phyloP scores from a whole-genome alignment of 2,888 invertebrate genomes.

The Caenorhabditis parvicauda region DNA sequence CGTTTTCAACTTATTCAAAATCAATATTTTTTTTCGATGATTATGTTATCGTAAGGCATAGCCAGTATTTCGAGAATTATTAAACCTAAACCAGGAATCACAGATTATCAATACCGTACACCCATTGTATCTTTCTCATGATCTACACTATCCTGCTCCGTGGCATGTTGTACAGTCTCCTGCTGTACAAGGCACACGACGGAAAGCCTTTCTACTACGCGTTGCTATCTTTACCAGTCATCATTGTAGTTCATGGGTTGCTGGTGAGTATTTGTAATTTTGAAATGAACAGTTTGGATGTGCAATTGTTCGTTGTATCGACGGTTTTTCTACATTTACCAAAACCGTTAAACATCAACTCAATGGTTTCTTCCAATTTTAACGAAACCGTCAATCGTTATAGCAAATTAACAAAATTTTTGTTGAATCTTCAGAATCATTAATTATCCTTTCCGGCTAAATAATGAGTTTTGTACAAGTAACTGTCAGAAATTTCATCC shows the following conservation, averaged over 20 bases:
- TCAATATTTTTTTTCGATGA: too few species aligned
- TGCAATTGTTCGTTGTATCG: neutral
- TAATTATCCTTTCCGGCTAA: too few species aligned
- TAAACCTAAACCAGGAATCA: neutral
- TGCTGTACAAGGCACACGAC: constrained; percentile 24
- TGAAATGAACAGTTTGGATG: too few species aligned
- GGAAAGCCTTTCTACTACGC: constrained; percentile 46
- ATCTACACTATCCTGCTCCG: constrained; percentile 41
- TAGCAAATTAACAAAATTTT: neutral
- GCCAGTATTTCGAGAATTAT: too few species aligned
- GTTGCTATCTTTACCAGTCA: constrained; percentile 48
- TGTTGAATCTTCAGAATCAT: too few species aligned
- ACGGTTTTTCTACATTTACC: neutral
- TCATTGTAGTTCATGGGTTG: constrained; percentile 42
- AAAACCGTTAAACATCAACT: neutral
- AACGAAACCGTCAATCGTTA: neutral
- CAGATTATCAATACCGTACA: constrained; percentile 48
- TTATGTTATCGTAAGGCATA: too few species aligned
- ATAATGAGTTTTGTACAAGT: too few species aligned
- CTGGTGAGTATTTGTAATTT: constrained; percentile 34
- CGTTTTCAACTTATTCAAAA: too few species aligned
- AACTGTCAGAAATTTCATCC: too few species aligned
- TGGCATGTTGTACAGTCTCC: constrained; percentile 31
- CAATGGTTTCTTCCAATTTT: too few species aligned
- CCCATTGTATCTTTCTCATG: constrained; percentile 34